Evolutionary conservation across 2,888 invertebrate species (phyloP).

Genomic region (Elaeidobius kamerunicus): DNA sequence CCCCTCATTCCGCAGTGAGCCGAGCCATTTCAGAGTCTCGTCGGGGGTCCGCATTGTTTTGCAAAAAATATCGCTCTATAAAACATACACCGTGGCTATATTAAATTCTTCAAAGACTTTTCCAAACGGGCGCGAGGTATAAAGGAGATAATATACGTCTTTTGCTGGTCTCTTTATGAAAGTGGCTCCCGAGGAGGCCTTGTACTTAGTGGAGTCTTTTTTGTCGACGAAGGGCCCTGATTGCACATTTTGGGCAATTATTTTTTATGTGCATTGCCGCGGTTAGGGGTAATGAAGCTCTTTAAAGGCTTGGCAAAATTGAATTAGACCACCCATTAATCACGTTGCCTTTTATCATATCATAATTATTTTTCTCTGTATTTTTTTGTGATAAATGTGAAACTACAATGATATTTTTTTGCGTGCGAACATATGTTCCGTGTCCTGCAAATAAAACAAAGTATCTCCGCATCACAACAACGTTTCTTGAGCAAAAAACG

Average conservation of each 20-base stretch:
- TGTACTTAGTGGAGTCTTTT: constrained; percentile 21
- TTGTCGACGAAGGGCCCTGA: constrained; percentile 12
- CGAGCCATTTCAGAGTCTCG: constrained; percentile 12
- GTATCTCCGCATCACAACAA: not conserved
- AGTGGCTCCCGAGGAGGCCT: constrained; percentile 14
- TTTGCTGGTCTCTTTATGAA: constrained; percentile 27
- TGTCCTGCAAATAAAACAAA: not conserved
- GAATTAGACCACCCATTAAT: constrained; percentile 11
- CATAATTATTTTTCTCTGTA: too few species aligned
- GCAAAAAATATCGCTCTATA: constrained; percentile 45
- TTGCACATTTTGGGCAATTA: constrained; percentile 24
- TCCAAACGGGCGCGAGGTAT: constrained; percentile 31
- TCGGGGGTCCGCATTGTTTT: constrained; percentile 35
- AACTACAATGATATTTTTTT: too few species aligned
- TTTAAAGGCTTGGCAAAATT: constrained; percentile 7
- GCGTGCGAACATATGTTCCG: too few species aligned
- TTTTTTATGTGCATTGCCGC: constrained; percentile 18
- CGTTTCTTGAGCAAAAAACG: not conserved
- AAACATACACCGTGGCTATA: constrained; percentile 39
- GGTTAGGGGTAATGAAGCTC: constrained; percentile 11
- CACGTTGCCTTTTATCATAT: too few species aligned
- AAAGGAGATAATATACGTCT: constrained; percentile 29
- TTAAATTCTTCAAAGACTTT: constrained; percentile 34
- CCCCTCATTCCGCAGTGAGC: constrained; percentile 18
- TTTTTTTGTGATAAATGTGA: too few species aligned